phyloP scores from a whole-genome alignment of 2,888 invertebrate genomes.

The Atrina japonica region DNA sequence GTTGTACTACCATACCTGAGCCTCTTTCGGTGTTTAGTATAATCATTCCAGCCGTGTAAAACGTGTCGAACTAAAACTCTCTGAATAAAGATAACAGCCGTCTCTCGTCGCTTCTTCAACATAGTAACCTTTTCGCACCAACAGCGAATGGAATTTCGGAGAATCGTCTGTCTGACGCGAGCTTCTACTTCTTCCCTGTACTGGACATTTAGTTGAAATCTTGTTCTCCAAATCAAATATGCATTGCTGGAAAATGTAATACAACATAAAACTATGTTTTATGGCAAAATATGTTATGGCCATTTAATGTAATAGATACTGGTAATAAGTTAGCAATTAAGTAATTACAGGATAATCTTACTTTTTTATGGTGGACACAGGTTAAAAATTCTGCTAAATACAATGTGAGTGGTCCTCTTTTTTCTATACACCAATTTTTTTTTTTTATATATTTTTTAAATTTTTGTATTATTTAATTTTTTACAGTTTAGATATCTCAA shows the following conservation, averaged over 20 bases:
- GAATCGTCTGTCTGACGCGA: conserved; percentile 52
- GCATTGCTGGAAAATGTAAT: conserved; percentile 53
- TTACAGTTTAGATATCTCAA: no score
- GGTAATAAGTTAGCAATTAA: no score
- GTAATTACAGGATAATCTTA: no score
- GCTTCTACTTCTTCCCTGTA: conserved; percentile 53
- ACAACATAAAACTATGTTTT: background rate
- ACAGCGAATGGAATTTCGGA: conserved; percentile 52
- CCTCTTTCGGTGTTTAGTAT: conserved; percentile 58
- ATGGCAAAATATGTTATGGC: no score
- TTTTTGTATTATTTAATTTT: no score
- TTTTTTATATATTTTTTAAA: no score
- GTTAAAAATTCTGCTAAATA: no score
- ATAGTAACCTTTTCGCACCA: conserved; percentile 64
- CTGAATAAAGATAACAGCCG: conserved; percentile 62
- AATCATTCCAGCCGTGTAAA: conserved; percentile 56
- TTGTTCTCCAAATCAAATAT: conserved; percentile 58
- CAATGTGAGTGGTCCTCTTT: no score
- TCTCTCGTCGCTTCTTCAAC: conserved; percentile 55
- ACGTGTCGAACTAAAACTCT: conserved; percentile 62
- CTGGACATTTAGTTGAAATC: conserved; percentile 54
- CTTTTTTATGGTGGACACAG: no score
- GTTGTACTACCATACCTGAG: conserved; percentile 51
- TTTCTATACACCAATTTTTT: no score
- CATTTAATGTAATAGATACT: no score